Base-by-base conservation (phyloP, 1,140 invertebrate genomes). In the Bombus confusus region DNA sequence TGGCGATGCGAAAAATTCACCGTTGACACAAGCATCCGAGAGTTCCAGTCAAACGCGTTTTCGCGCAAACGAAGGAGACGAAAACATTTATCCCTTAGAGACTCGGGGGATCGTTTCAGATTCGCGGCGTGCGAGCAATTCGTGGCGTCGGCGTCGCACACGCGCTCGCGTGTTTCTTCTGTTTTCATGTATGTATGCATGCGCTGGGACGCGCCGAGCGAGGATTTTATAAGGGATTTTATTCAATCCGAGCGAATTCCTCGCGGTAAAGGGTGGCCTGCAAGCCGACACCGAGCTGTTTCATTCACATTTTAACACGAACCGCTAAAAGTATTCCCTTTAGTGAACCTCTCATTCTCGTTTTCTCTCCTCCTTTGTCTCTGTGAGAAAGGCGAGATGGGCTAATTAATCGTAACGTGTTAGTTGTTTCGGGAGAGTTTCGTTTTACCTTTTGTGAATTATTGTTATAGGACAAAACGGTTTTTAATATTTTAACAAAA, bases 141-240 rank as follows among this genome's bases (percentile, higher is more conserved):
- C 69, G 82, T 28, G 34, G 64, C 4, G 52, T 18, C 47, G 15
- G 5, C 18, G 18, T 52, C 47, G 18, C 18, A 18, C 47, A 52
- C 47, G 47, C 47, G 47, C 47, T 52, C 47, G 6, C 47, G 34
- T 31, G 10, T 52, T 18, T 10, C 57, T 74, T 37, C 25, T 9
- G 4, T 68, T 62, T 79, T 72, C 75, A 62, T 84, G 57, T 76
- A 84, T 84, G 75, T 72, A 79, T 84, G 82, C 52, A 84, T 64
- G 82, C 66, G 22, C 3, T 43, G 75, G 39, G 75, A 79, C 75
- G 59, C 64, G 43, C 1, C 31, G 12, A 18, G 25, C 75, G 34
- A 41, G 66, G 52, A 84, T 84, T 84, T 84, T 84, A 79, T 79
- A 84, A 84, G 82, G 37, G 82, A 79, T 84, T 84, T 84, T 84